These are phyloP conservation scores for Cancer borealis DNA, from an alignment of 2,888 invertebrate genomes.

Conservation along the genomic window DNA sequence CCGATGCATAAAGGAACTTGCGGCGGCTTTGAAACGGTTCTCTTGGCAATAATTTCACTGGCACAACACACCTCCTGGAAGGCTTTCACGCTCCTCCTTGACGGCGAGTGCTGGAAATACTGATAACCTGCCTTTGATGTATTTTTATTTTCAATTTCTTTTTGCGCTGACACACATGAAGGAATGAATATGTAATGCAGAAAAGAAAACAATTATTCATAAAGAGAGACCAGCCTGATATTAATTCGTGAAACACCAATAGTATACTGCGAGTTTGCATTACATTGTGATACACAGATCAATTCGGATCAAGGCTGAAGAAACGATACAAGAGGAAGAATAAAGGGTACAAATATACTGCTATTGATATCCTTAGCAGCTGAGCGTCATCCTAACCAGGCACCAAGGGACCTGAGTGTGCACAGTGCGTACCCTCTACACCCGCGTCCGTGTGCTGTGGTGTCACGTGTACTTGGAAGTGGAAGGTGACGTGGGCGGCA, in stretches of 20 bases:
- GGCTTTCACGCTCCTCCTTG: background rate
- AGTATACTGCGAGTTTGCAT: background rate
- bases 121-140: background rate
- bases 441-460: background rate
- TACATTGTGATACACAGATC: background rate
- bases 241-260: background rate
- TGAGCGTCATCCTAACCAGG: background rate
- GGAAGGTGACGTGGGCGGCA: background rate
- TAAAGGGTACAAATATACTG: background rate
- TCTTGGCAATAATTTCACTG: conserved; percentile 35
- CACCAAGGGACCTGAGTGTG: background rate
- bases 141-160: background rate
- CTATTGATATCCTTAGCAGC: background rate
- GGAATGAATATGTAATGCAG: background rate
- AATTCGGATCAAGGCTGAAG: background rate
- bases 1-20: conserved; percentile 8
- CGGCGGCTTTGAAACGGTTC: conserved; percentile 6
- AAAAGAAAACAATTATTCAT: background rate
- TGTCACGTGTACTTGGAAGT: conserved; percentile 13
- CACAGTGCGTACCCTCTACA: background rate
- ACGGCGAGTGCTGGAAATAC: background rate
- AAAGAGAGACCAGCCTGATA: background rate
- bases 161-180: background rate
- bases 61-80: conserved; percentile 26
- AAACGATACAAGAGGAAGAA: background rate